Base-by-base conservation (phyloP, 2,888 invertebrate species). In the Apodemia zela region DNA sequence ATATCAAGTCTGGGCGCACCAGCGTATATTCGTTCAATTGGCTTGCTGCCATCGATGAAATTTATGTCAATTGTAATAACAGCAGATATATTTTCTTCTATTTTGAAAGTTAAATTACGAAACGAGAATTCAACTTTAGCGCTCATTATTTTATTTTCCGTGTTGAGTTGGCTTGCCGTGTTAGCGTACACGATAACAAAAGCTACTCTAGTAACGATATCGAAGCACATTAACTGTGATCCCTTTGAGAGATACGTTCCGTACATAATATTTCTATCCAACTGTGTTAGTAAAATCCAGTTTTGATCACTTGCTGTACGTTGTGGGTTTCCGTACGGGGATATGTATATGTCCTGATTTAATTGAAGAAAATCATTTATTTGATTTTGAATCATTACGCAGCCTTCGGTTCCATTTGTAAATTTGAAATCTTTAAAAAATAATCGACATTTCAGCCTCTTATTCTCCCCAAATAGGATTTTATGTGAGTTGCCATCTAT, bases 1-100 rank as follows among this genome's bases (percentile, higher is more conserved):
- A 95, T 92, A 72, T 94, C 93, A 64, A 95, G 87, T 66, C 93
- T 92, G 18, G 95, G 95, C 65, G 93, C 92, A 64, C 93, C 93
- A 10, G 94, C 94, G 71, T 84, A 84, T 68, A 86, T 80, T 29
- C 76, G 73, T 33, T 74, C 69, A 57, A 76, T 76, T 6, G 81
- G 79, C 61, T 75, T 82, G 5, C 84, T 84, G n/a, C 78, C 73
- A 66, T 92, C 89, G 21, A 89, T 73, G 59, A 90, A 92, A 63
- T 69, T 80, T 0, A 79, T 75, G 68, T 89, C 90, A 0, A 87
- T 70, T 15, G 86, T 88, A 33, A 90, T 66, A 3, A 88, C 75
- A 3, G 74, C 69, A 15, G 84, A 80, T 35, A 80, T 68, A 29
- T 29, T 59, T 33, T 83, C 80, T 29, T 84, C 81, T 4, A 72